These are phyloP conservation scores for Scyliorhinus canicula DNA, from an alignment of 2,797 vertebrate genomes.

Conservation along the genomic window DNA sequence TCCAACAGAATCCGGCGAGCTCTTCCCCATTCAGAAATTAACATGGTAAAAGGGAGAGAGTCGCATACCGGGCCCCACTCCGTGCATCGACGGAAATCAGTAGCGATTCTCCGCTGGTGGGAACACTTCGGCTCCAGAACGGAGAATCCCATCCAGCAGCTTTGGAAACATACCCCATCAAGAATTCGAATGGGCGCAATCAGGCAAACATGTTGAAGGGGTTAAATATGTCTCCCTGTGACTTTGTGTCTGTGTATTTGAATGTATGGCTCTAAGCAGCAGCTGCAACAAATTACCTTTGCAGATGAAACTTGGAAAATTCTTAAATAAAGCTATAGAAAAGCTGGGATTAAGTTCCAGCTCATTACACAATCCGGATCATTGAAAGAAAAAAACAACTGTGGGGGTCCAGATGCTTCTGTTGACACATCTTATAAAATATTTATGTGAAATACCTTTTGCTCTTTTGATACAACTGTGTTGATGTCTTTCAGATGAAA, in stretches of 20 bases:
- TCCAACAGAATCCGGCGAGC: too few species aligned
- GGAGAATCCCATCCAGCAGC: too few species aligned
- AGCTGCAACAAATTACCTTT: conserved; percentile 9
- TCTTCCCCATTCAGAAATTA: too few species aligned
- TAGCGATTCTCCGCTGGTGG: too few species aligned
- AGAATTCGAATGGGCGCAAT: neutral
- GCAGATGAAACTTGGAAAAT: neutral
- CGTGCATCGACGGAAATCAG: too few species aligned
- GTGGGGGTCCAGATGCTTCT: neutral
- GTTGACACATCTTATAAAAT: neutral
- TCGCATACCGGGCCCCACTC: too few species aligned
- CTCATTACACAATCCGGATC: neutral
- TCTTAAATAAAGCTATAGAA: neutral
- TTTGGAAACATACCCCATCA: neutral
- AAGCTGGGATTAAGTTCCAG: neutral
- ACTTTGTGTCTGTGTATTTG: neutral
- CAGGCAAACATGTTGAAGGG: neutral
- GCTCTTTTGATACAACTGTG: neutral
- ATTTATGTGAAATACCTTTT: neutral
- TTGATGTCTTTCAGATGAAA: neutral
- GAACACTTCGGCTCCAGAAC: too few species aligned
- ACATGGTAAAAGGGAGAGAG: too few species aligned
- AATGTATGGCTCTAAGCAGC: neutral
- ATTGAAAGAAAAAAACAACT: neutral
- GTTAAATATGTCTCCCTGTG: neutral